Base-by-base conservation (phyloP, 2,888 invertebrate genomes). In the Drosophila rubida region DNA sequence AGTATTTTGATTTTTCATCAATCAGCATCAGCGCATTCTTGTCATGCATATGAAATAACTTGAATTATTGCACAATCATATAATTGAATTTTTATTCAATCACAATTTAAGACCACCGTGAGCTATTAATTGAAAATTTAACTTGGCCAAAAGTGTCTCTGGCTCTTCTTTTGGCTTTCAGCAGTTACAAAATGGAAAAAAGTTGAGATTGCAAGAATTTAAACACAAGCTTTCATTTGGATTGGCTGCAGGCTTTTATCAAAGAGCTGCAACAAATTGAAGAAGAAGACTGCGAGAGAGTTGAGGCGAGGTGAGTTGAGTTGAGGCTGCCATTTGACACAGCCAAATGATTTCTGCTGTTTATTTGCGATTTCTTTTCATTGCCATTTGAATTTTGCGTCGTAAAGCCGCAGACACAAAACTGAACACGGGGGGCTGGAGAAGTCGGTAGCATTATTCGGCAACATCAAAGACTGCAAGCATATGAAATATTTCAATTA, bases 401-500 rank as follows among this genome's bases (percentile, higher is more conserved):
- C 14, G 16, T 19, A 19, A 58, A 35, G 39, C 66, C 9, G 14
- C 14, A 9, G 30, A 30, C 14, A 44, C 23, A 27, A 14, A 63
- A 50, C 44, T 61, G 48, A 32, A 27, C 58, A 46, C 30, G 27
- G 48, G 49, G 32, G 27, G 25, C 25, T 22, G 27, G 25, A 13
- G 49, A 23, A 5, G 51, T n/a, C 13, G n/a, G 32, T 32, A n/a
- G 8, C 13, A 35, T 14, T 35, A 19, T 4, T 49, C 32, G 25
- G 23, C 13, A 45, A 53, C 51, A 53, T 53, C 51, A 53, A 53
- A 53, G 51, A 41, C 19, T 11, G n/a, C 39, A 44, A 51, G 19
- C 51, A 41, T 51, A 51, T 51, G 19, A 41, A 51, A 13, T 41
- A 53, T 53, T 53, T 19, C 41, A 27, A 53, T 41, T 41, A 53